Base-by-base conservation (phyloP, 1,140 invertebrate genomes). In the Caenorhabditis briggsae region DNA sequence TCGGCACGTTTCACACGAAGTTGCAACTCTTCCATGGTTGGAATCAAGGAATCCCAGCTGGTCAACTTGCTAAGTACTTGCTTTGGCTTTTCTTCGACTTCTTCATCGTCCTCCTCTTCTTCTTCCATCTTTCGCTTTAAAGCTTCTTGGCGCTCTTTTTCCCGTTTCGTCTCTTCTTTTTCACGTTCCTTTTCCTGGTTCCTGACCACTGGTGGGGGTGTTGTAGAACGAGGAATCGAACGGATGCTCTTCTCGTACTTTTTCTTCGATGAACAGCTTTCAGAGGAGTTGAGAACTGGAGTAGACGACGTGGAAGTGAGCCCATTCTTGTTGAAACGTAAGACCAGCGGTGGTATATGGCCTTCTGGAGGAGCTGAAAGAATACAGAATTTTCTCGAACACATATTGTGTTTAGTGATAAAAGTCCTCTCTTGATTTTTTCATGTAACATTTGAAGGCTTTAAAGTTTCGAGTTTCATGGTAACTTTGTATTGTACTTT, bases 11-110 rank as follows among this genome's bases (percentile, higher is more conserved):
- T 55, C 6, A n/a, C 85, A 33, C 78, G 46, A 56, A 50, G n/a
- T 59, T 48, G n/a, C n/a, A 86, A 50, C n/a, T 86, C 85, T 8
- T 82, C 59, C 85, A 86, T 82, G 14, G 85, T 82, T 14, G 70
- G 85, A 48, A 86, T 70, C 85, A 82, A 53, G 2, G 70, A 78
- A 12, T 78, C 41, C 70, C 70, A 78, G 70, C 50, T n/a, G 14
- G 48, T 78, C 70, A 78, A 14, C n/a, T 78, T 78, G n/a, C 70
- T 78, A 9, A 78, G 46, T 23, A 23, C 70, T 50, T 46, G 70
- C n/a, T 78, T 78, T 9, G 70, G 70, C 46, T 64, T 61, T 18
- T 55, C 78, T 56, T 56, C 85, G 16, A 86, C 48, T 86, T 55
- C 23, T 16, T 48, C 55, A 20, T 83, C 48, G 14, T 64, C 74